Conservation (phyloP, 2,797 vertebrate genomes). For the Microctenopoma stevenorrisi region DNA sequence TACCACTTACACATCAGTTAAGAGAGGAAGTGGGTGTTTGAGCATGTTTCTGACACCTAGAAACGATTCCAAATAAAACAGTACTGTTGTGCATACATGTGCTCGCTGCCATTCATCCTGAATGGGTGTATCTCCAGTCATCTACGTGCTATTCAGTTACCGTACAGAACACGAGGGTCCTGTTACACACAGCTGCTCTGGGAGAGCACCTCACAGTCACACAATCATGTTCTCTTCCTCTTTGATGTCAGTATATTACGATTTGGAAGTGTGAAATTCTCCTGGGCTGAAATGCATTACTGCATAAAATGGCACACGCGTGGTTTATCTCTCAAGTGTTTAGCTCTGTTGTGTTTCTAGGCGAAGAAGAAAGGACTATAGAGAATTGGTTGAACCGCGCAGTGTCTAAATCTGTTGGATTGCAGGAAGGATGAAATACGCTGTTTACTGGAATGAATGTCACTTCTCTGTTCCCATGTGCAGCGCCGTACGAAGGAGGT, state of each 20-base stretch:
- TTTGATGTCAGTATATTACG: constrained; percentile 60
- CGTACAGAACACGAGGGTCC: constrained; percentile 46
- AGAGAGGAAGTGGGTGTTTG: constrained; percentile 48
- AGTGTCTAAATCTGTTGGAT: constrained; percentile 13
- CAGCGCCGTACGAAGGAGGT: constrained; percentile 93
- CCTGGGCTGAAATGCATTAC: constrained; percentile 42
- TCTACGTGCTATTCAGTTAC: constrained; percentile 40
- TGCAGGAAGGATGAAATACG: constrained; percentile 29
- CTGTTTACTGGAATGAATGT: constrained; percentile 24
- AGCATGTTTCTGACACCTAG: constrained; percentile 39
- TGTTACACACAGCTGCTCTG: constrained; percentile 69
- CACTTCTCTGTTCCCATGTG: constrained; percentile 19
- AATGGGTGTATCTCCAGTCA: constrained; percentile 20
- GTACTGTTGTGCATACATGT: background rate
- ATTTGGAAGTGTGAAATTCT: constrained; percentile 50
- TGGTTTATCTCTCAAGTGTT: constrained; percentile 18
- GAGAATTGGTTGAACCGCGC: constrained; percentile 13
- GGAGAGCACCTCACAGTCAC: constrained; percentile 50
- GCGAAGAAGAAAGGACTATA: constrained; percentile 11
- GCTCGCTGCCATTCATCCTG: constrained; percentile 3
- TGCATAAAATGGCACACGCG: constrained; percentile 28
- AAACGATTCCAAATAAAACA: constrained; percentile 12
- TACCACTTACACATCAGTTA: constrained; percentile 35
- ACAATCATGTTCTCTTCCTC: constrained; percentile 32
- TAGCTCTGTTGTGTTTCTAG: constrained; percentile 12